Base-by-base conservation (phyloP, 2,113 vertebrate genomes). In the Pluvianellus socialis region DNA sequence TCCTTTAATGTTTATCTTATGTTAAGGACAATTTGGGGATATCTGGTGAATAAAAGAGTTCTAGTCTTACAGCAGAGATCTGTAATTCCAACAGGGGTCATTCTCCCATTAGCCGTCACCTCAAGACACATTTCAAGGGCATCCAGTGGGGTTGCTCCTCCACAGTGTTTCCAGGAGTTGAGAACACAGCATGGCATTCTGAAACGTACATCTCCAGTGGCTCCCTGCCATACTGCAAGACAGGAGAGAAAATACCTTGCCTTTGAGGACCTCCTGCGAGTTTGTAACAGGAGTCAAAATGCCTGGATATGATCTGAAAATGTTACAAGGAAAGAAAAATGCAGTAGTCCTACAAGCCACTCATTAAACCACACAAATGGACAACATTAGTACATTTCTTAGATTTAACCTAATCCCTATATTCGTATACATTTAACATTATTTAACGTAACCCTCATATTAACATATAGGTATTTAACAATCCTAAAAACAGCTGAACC, bases 101-200 rank as follows among this genome's bases (percentile, higher is more conserved):
- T 80, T 71, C 10, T 81, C 14, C n/a, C 8, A 9, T 66, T 74
- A n/a, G 8, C 5, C 14, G 63, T 8, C 30, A n/a, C 18, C 11
- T 77, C 8, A 32, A 89, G 20, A 12, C 0, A 5, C 0, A 0
- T 62, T 84, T 87, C n/a, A 86, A 49, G 8, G 1, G 2, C 58
- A 58, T 28, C 22, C 13, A 9, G 5, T 14, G 40, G 26, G 7
- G 4, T 10, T 87, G 14, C 24, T 79, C 20, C 21, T 71, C 6
- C 40, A 22, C 20, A 9, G 15, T 30, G 8, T 86, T 92, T 40
- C 10, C 22, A 44, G 28, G 30, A 72, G 9, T 0, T 35, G 12
- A 28, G 12, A 91, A 56, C 6, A 33, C 0, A 0, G 15, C 1
- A 8, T 16, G 6, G 17, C 28, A 33, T 6, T 75, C n/a, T 38